phyloP scores from a whole-genome alignment of 2,888 invertebrate genomes.

The Vesta saturnalis region DNA sequence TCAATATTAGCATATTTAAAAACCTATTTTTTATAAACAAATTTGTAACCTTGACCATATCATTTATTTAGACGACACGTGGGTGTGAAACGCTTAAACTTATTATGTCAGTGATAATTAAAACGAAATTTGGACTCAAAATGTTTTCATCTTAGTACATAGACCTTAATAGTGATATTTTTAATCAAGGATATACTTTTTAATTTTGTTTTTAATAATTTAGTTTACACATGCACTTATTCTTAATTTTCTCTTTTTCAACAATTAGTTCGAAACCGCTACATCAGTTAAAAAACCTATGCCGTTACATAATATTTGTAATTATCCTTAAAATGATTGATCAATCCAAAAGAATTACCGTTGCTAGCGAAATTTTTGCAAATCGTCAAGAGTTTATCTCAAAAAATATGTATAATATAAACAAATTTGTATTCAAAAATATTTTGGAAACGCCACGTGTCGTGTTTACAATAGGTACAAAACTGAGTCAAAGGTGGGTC shows the following conservation, averaged over 20 bases:
- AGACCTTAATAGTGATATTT: constrained; percentile 5
- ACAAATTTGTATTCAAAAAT: not conserved
- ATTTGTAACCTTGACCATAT: constrained; percentile 9
- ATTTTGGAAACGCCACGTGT: constrained; percentile 22
- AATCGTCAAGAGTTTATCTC: too few relatives aligned
- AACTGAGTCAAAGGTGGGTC: constrained; percentile 39
- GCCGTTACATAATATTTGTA: too few relatives aligned
- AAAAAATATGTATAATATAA: too few relatives aligned
- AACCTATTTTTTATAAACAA: not conserved
- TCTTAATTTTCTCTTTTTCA: not conserved
- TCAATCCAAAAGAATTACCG: too few relatives aligned
- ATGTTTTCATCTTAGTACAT: constrained; percentile 13
- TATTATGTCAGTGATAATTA: constrained; percentile 13
- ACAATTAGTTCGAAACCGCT: not conserved
- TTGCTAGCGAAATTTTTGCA: too few relatives aligned
- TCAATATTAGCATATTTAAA: not conserved
- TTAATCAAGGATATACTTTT: not conserved
- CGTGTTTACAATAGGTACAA: constrained; percentile 33
- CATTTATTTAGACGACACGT: constrained; percentile 8
- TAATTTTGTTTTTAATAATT: constrained; percentile 4
- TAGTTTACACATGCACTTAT: constrained; percentile 1
- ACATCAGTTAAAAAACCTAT: too few relatives aligned
- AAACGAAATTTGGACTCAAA: constrained; percentile 10
- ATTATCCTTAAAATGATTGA: too few relatives aligned
- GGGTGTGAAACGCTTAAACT: constrained; percentile 8